Evolutionary conservation across 2,888 invertebrate genomes (phyloP).

Genomic region (Agrypnus murinus): DNA sequence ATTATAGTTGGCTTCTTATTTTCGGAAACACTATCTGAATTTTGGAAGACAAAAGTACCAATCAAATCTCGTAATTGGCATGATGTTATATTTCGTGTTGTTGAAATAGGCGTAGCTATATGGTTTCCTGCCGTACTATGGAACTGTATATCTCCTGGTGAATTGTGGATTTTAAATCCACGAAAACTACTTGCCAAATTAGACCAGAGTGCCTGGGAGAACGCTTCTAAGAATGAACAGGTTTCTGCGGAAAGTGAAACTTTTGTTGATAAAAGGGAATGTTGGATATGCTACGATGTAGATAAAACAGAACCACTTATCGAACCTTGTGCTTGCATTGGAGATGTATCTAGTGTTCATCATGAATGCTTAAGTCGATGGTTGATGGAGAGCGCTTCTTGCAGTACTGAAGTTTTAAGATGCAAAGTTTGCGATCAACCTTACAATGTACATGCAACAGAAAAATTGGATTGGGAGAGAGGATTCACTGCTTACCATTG

Average conservation of each 20-base stretch:
- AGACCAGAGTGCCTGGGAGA: slow-evolving; percentile 54
- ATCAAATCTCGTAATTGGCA: slow-evolving; percentile 94
- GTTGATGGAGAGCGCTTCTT: slow-evolving; percentile 83
- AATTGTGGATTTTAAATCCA: slow-evolving; percentile 95
- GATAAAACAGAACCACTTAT: slow-evolving; percentile 88
- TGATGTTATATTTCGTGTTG: slow-evolving; percentile 91
- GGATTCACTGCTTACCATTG: slow-evolving; percentile 89
- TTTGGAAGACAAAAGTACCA: slow-evolving; percentile 93
- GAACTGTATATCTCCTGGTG: slow-evolving; percentile 96
- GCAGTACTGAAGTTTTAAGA: slow-evolving; percentile 67
- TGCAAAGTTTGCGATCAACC: slow-evolving; percentile 91
- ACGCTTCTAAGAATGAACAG: slow-evolving; percentile 40
- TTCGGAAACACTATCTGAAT: slow-evolving; percentile 92
- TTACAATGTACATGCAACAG: slow-evolving; percentile 86
- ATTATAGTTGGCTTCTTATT: slow-evolving; percentile 92
- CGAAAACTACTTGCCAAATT: slow-evolving; percentile 83
- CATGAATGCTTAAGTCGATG: slow-evolving; percentile 92
- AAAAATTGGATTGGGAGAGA: slow-evolving; percentile 87
- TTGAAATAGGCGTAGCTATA: slow-evolving; percentile 93
- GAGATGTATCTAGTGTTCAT: slow-evolving; percentile 94
- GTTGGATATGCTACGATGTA: slow-evolving; percentile 95
- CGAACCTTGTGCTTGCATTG: slow-evolving; percentile 91
- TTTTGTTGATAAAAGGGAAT: slow-evolving; percentile 80
- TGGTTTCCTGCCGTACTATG: slow-evolving; percentile 98
- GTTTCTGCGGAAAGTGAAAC: slow-evolving; percentile 71